Percentiles rank a stretch among this genome's conserved stretches.
Evolutionary conservation across 1,140 invertebrate genomes (phyloP).

Genomic region (Drosophila malerkotliana): DNA sequence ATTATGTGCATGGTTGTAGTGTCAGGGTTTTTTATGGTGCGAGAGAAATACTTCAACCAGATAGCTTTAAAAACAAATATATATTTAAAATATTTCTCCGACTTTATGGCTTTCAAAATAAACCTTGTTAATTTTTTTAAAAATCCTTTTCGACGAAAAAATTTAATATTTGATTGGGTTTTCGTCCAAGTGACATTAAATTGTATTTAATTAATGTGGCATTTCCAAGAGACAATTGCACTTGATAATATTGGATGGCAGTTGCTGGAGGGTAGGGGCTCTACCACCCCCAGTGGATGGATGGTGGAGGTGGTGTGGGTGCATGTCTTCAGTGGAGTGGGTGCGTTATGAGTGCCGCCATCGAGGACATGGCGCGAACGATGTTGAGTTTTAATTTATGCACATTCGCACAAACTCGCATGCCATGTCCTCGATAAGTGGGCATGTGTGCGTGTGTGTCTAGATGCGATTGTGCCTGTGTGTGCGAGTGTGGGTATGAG

Average conservation of each 20-base stretch:
- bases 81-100: too few relatives aligned
- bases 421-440: conserved; percentile 50
- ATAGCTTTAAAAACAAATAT: too few relatives aligned
- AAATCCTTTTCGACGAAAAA: neutral
- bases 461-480: conserved; percentile 1
- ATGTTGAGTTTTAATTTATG: conserved; percentile 76
- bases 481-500: conserved; percentile 13
- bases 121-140: neutral
- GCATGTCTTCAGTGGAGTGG: conserved; percentile 11
- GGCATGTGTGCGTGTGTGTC: conserved; percentile 7
- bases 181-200: conserved; percentile 19
- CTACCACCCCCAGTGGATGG: neutral
- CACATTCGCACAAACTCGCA: conserved; percentile 40
- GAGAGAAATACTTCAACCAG: too few relatives aligned
- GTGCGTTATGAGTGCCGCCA: conserved; percentile 64
- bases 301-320: neutral
- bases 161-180: neutral
- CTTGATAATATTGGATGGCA: conserved; percentile 37
- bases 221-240: conserved; percentile 63
- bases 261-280: conserved; percentile 3
- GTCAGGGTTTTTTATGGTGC: neutral
- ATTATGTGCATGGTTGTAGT: neutral
- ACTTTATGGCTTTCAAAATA: neutral
- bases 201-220: conserved; percentile 52
- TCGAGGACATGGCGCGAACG: conserved; percentile 50